Conservation (phyloP, 1,140 invertebrate species). For the Orius insidiosus region DNA sequence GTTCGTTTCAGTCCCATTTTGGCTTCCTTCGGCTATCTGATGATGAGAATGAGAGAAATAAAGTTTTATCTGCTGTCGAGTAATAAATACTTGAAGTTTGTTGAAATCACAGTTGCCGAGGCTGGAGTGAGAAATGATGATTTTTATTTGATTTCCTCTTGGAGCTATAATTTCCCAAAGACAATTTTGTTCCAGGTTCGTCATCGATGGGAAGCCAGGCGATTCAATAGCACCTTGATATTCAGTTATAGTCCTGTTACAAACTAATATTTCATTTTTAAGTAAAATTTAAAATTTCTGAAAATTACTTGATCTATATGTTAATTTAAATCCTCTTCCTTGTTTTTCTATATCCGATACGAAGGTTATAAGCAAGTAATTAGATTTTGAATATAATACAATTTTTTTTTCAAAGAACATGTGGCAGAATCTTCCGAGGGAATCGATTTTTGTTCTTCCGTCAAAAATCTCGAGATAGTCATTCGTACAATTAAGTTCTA, state of each 20-base stretch:
- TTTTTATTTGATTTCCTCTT: conserved; percentile 31
- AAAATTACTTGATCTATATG: conserved; percentile 36
- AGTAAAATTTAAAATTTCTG: no score
- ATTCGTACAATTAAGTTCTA: conserved; percentile 41
- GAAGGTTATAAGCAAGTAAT: conserved; percentile 46
- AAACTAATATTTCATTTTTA: conserved; percentile 28
- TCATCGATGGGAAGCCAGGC: conserved; percentile 36
- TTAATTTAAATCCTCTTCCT: conserved; percentile 50
- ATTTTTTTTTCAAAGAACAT: conserved; percentile 23
- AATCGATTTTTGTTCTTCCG: conserved; percentile 28
- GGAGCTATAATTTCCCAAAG: conserved; percentile 36
- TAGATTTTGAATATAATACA: conserved; percentile 33
- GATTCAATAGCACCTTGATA: conserved; percentile 48
- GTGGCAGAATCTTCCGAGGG: conserved; percentile 38
- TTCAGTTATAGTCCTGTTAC: conserved; percentile 37
- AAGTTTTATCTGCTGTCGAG: no score
- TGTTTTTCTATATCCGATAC: conserved; percentile 37
- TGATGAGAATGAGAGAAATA: no score
- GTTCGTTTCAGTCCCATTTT: no score
- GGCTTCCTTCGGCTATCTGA: no score
- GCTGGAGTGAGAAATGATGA: conserved; percentile 27
- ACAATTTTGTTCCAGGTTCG: conserved; percentile 34
- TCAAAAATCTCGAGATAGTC: conserved; percentile 52
- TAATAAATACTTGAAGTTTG: no score
- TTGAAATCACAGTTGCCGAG: no score